A percentile compares a stretch with the other conserved stretches of the same genome.
Evolutionary conservation across 2,888 invertebrate genomes (phyloP).

Genomic region (Harpalus rufipes): DNA sequence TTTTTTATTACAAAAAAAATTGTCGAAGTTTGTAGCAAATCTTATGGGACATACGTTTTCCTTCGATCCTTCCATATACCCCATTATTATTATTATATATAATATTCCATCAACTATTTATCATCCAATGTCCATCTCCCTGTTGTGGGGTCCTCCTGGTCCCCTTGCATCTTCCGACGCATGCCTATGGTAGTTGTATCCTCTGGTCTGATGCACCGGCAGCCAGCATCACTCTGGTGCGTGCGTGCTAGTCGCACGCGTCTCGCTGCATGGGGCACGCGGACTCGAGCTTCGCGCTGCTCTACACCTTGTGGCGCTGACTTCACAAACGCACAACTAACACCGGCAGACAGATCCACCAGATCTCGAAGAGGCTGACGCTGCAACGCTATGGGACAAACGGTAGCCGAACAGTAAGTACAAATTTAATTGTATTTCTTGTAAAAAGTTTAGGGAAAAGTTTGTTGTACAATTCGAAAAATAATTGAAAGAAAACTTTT

Average conservation of each 20-base stretch:
- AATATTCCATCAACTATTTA: no score
- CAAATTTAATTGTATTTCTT: background rate
- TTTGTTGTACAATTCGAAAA: background rate
- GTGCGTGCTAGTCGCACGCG: constrained; percentile 57
- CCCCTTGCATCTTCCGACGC: no score
- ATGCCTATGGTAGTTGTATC: no score
- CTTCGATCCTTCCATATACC: no score
- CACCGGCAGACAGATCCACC: background rate
- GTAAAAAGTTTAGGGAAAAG: no score
- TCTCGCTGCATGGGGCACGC: constrained; percentile 77
- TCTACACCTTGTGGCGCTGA: constrained; percentile 78
- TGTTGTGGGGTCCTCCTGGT: no score
- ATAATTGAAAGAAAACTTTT: background rate
- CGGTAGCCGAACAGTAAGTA: constrained; percentile 49
- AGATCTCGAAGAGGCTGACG: background rate
- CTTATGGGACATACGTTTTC: no score
- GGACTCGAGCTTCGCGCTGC: constrained; percentile 79
- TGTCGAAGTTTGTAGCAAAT: no score
- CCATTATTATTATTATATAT: no score
- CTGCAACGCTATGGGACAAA: background rate
- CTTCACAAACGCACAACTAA: background rate
- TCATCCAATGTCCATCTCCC: no score
- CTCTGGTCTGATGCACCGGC: background rate
- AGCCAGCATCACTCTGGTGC: constrained; percentile 62
- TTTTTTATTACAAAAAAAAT: no score